Evolutionary conservation across 1,140 invertebrate genomes (phyloP).

Genomic region (Hyles vespertilio): DNA sequence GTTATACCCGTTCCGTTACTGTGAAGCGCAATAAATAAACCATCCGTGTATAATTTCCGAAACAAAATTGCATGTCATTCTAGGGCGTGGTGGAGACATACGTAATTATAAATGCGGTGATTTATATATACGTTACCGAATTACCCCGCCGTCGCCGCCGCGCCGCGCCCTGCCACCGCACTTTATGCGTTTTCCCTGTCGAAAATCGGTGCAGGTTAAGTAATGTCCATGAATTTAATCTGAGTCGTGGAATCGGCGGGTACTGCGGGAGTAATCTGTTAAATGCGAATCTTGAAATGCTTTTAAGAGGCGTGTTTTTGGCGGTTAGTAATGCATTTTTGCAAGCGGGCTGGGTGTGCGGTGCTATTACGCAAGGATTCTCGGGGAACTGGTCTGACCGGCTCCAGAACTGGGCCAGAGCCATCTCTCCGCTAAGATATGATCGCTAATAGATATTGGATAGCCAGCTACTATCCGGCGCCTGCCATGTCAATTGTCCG

Average conservation of each 20-base stretch:
- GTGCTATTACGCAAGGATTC: constrained; percentile 65
- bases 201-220: constrained; percentile 60
- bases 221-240: constrained; percentile 43
- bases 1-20: background rate
- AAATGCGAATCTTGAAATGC: constrained; percentile 51
- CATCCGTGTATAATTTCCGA: constrained; percentile 59
- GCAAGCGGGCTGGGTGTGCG: constrained; percentile 45
- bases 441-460: constrained; percentile 69
- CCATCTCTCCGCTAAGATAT: constrained; percentile 68
- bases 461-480: constrained; percentile 39
- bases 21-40: constrained; percentile 61
- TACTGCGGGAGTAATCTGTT: constrained; percentile 40
- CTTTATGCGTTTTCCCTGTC: constrained; percentile 51
- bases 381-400: constrained; percentile 65
- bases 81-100: constrained; percentile 52
- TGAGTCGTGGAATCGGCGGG: constrained; percentile 36
- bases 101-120: constrained; percentile 61
- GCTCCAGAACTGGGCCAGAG: constrained; percentile 68
- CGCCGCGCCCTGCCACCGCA: constrained; percentile 14
- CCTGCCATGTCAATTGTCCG: background rate
- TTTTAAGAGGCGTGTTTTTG: constrained; percentile 60
- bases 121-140: constrained; percentile 48
- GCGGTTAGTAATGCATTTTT: constrained; percentile 66
- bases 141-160: constrained; percentile 17
- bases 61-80: constrained; percentile 62